Evolutionary conservation across 2,113 vertebrate genomes (phyloP).

Genomic region (Pimephales promelas): DNA sequence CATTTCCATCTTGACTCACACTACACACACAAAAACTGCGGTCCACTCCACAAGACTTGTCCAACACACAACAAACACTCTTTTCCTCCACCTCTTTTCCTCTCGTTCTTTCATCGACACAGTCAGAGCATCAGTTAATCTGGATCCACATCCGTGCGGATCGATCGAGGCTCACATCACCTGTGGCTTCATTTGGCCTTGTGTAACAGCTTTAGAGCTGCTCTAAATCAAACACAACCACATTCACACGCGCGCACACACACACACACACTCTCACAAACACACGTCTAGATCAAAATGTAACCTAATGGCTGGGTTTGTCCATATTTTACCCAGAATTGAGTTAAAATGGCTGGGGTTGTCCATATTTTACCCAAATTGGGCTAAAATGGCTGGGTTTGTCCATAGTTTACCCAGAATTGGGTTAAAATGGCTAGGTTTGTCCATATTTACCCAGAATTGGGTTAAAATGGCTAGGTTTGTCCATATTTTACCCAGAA

Average conservation of each 20-base stretch:
- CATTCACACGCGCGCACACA: neutral
- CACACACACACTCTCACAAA: neutral
- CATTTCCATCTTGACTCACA: neutral
- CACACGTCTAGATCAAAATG: neutral
- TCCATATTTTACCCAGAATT: no score
- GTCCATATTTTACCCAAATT: no score
- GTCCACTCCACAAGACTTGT: neutral
- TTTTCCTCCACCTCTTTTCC: neutral
- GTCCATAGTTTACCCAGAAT: no score
- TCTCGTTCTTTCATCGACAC: conserved; percentile 6
- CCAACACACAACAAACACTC: neutral
- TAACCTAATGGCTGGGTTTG: no score
- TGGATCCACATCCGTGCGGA: conserved; percentile 30
- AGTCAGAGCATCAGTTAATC: conserved; percentile 46
- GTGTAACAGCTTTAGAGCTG: conserved; percentile 33
- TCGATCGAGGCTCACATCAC: conserved; percentile 48
- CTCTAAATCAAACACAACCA: conserved; percentile 40
- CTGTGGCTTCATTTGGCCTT: conserved; percentile 52
- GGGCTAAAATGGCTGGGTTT: no score
- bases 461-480: no score
- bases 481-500: no score
- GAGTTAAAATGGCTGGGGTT: no score
- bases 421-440: no score
- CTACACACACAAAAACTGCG: neutral
- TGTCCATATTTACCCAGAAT: no score